A percentile compares a stretch with the other conserved stretches of the same genome.
phyloP scores from a whole-genome alignment of 2,888 invertebrate genomes.

The Drosophila stalkeri region DNA sequence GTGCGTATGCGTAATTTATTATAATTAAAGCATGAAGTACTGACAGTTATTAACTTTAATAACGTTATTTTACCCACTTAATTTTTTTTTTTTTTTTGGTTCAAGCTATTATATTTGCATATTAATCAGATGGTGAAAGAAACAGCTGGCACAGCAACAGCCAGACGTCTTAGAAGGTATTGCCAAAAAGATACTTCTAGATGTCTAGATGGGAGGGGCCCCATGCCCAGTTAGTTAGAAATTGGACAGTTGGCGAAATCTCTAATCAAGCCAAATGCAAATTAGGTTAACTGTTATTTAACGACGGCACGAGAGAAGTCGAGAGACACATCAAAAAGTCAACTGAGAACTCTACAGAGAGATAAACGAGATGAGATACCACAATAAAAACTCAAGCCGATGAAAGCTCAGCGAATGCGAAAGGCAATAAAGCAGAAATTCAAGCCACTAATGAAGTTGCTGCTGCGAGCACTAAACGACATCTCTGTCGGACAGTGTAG shows the following conservation, averaged over 20 bases:
- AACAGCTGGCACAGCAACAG: constrained; percentile 46
- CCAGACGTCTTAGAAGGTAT: constrained; percentile 24
- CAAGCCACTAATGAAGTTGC: constrained; percentile 47
- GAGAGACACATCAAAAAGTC: constrained; percentile 27
- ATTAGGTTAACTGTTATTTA: constrained; percentile 73
- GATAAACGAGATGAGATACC: constrained; percentile 31
- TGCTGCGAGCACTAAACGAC: constrained; percentile 32
- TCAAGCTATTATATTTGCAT: not conserved
- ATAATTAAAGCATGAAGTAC: constrained; percentile 67
- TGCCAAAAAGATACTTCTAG: constrained; percentile 28
- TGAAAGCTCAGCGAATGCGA: constrained; percentile 54
- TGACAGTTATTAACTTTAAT: constrained; percentile 75
- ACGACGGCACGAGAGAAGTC: constrained; percentile 38
- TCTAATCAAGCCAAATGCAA: constrained; percentile 69
- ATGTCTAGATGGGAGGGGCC: constrained; percentile 14
- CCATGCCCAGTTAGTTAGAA: constrained; percentile 30
- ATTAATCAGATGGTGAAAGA: constrained; percentile 56
- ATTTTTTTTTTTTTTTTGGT: constrained; percentile 1
- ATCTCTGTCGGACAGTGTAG: constrained; percentile 32
- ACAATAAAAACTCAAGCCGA: constrained; percentile 24
- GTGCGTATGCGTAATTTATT: constrained; percentile 66
- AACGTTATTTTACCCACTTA: constrained; percentile 50
- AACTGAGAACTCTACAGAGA: constrained; percentile 30
- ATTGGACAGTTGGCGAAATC: constrained; percentile 38
- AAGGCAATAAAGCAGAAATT: constrained; percentile 50